Evolutionary conservation across 2,888 invertebrate genomes (phyloP).

Genomic region (Nephrotoma guestfalica): DNA sequence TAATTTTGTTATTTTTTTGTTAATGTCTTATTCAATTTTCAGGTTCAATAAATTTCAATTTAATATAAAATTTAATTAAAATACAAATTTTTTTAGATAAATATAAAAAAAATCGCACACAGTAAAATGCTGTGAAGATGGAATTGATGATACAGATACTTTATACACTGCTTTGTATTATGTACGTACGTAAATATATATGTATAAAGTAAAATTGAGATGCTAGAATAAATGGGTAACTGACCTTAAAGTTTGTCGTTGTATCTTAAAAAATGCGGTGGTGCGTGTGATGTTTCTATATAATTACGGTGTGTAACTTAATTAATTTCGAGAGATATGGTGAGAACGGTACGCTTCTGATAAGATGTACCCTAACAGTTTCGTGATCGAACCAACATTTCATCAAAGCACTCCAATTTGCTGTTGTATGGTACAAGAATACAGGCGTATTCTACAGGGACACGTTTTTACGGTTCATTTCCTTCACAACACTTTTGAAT

Average conservation of each 20-base stretch:
- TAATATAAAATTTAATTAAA: background rate
- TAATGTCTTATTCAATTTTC: background rate
- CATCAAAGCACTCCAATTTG: background rate
- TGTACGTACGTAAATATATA: background rate
- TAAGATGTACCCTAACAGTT: background rate
- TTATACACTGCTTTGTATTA: background rate
- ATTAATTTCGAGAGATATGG: background rate
- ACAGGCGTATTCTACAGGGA: background rate
- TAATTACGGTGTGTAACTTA: background rate
- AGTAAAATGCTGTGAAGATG: background rate
- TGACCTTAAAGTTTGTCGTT: background rate
- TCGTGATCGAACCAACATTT: background rate
- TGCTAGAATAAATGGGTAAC: background rate
- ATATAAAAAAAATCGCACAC: background rate
- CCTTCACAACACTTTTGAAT: background rate
- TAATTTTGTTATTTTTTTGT: background rate
- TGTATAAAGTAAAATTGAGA: background rate
- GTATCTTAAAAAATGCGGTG: background rate
- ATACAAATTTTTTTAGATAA: background rate
- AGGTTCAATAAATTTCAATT: background rate
- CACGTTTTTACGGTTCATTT: background rate
- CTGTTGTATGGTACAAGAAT: no score
- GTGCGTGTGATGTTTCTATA: background rate
- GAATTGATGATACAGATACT: background rate
- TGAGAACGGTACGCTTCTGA: background rate